Evolutionary conservation across 2,888 invertebrate genomes (phyloP), one percentile per base, ranked within the genome.

Genomic region (Nomada hirtipes): DNA sequence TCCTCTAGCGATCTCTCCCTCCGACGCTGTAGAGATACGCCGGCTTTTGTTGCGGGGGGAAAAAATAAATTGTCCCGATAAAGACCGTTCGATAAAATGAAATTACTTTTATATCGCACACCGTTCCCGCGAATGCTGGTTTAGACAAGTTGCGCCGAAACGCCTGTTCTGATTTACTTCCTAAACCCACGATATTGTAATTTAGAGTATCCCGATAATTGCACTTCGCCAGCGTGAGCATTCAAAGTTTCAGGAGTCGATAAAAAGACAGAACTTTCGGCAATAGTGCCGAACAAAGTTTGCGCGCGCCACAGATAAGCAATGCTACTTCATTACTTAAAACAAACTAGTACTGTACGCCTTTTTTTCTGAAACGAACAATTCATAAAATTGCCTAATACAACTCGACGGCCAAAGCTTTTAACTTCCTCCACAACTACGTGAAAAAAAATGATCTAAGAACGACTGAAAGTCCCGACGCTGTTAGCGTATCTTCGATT

Each of bases 81-180:
- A 53, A 47, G 47, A 26, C 63, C 63, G 23, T 23, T 23, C 47
- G 47, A 64, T 64, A 61, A 61, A 61, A 52, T 61, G 60, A 61
- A 60, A 71, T 71, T 61, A 61, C 60, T 59, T 60, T 20, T 57
- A 57, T 57, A 57, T 44, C 4, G 44, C 2, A 0, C 57, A 3
- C 26, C 26, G 59, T 50, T 20, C 23, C 13, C 10, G 3, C 26
- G n/a, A 70, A 20, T 29, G 4, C 2, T 23, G 47, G 4, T 23
- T 47, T 9, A 18, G 44, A 26, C 44, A 59, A 69, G 44, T 55
- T 29, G 36, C 26, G 10, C 15, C 29, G 18, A 60, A 29, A 60
- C 7, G 57, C 23, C 4, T 2, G 4, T 18, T 13, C 11, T 15
- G 20, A 23, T 15, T 23, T 2, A 15, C 26, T 29, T 7, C 15